Conservation (phyloP, 2,797 vertebrate species). For the Podarcis siculus region DNA sequence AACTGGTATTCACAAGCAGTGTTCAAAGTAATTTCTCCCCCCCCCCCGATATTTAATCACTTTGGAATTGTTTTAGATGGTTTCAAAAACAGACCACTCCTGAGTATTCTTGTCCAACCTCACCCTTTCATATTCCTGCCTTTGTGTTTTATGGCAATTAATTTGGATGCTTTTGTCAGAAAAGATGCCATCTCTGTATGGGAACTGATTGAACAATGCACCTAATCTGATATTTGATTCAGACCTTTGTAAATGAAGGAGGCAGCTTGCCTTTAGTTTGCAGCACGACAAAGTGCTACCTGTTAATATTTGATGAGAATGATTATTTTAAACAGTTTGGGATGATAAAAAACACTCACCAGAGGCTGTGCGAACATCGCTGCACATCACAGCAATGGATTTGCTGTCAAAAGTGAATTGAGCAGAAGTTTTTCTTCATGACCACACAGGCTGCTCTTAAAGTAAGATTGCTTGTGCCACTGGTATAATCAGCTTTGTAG, state of each 20-base stretch:
- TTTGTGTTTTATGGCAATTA: conserved; percentile 40
- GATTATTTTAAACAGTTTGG: conserved; percentile 74
- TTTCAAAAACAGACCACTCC: neutral
- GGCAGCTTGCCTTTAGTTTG: conserved; percentile 54
- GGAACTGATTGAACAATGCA: conserved; percentile 61
- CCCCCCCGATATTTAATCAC: conserved; percentile 12
- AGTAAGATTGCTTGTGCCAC: conserved; percentile 46
- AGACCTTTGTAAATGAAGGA: conserved; percentile 67
- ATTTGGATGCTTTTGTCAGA: conserved; percentile 51
- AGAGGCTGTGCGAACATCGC: conserved; percentile 53
- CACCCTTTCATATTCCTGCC: conserved; percentile 24
- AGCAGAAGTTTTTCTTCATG: conserved; percentile 56
- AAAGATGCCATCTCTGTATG: conserved; percentile 53
- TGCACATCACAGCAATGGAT: conserved; percentile 53
- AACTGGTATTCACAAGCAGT: neutral
- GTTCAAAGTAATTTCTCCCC: neutral
- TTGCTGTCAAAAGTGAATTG: conserved; percentile 63
- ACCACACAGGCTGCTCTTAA: conserved; percentile 49
- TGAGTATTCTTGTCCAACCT: neutral
- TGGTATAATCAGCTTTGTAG: conserved; percentile 49
- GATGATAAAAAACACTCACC: conserved; percentile 67
- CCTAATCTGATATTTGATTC: conserved; percentile 55
- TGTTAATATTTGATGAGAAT: conserved; percentile 74
- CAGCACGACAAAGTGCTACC: conserved; percentile 61
- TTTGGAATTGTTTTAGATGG: conserved; percentile 17